phyloP scores from a whole-genome alignment of 2,797 vertebrate species.

The Parotocinclus haroldoi region DNA sequence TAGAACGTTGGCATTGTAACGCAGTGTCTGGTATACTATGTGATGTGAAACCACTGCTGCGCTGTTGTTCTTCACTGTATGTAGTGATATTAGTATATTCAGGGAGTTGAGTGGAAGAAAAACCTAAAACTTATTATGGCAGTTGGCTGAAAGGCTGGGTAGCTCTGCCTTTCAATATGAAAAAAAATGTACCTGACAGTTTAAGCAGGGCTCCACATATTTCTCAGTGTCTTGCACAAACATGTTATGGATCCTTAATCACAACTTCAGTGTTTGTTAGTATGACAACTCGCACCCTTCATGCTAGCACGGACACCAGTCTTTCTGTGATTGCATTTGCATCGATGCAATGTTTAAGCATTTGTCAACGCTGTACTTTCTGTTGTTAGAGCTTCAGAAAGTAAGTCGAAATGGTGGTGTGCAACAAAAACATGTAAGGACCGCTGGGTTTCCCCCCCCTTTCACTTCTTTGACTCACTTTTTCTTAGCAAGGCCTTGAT shows the following conservation, averaged over 20 bases:
- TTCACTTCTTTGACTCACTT: background rate
- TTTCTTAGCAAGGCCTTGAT: background rate
- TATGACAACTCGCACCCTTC: background rate
- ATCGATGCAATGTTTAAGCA: background rate
- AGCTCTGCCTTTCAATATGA: too few species aligned
- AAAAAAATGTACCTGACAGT: conserved; percentile 4
- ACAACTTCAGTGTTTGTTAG: background rate
- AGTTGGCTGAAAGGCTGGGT: too few species aligned
- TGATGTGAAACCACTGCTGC: too few species aligned
- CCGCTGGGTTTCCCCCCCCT: conserved; percentile 11
- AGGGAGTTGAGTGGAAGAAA: too few species aligned
- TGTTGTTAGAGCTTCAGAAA: background rate
- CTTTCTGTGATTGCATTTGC: background rate
- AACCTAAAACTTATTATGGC: too few species aligned
- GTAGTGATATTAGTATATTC: too few species aligned
- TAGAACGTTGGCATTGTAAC: too few species aligned
- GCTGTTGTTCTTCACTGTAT: too few species aligned
- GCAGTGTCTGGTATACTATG: too few species aligned
- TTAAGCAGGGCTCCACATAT: background rate
- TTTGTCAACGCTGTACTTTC: background rate
- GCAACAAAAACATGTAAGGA: background rate
- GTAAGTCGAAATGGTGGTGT: conserved; percentile 6
- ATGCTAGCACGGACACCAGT: background rate
- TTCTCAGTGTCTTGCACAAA: conserved; percentile 4
- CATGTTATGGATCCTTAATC: conserved; percentile 25